These are phyloP conservation scores for Oriolus oriolus DNA, from an alignment of 2,113 vertebrate species.

Conservation along the genomic window DNA sequence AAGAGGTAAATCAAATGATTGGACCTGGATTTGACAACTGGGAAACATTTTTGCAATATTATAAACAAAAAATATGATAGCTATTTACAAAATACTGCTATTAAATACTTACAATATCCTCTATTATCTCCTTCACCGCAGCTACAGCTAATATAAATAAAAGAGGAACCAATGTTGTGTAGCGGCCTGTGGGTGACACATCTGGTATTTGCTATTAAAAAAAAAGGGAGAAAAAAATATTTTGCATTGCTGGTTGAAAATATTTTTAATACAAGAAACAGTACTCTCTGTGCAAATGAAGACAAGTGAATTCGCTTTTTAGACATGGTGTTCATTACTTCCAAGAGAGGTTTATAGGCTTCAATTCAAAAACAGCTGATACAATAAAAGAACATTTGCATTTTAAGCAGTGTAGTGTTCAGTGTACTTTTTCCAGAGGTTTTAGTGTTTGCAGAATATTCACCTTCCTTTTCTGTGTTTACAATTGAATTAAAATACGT, in stretches of 20 bases:
- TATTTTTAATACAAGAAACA: neutral
- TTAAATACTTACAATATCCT: slow-evolving; percentile 89
- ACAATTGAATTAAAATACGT: neutral
- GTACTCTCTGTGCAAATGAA: neutral
- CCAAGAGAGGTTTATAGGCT: neutral
- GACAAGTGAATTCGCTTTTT: neutral
- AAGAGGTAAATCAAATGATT: neutral
- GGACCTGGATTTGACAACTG: neutral
- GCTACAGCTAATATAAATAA: slow-evolving; percentile 97
- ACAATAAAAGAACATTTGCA: neutral
- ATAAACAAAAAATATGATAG: neutral
- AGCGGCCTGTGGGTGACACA: slow-evolving; percentile 96
- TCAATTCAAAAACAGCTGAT: neutral
- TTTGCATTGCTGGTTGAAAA: neutral
- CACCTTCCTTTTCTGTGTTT: neutral
- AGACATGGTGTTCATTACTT: neutral
- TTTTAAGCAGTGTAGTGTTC: neutral
- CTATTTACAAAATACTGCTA: neutral
- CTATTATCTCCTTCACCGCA: slow-evolving; percentile 96
- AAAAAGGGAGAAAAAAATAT: neutral
- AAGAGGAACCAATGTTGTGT: slow-evolving; percentile 95
- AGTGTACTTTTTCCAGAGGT: neutral
- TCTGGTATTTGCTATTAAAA: slow-evolving; percentile 93
- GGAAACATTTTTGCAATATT: neutral
- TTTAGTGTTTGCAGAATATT: neutral